Conservation (phyloP, 2,888 invertebrate genomes). For the Polietes domitor region DNA sequence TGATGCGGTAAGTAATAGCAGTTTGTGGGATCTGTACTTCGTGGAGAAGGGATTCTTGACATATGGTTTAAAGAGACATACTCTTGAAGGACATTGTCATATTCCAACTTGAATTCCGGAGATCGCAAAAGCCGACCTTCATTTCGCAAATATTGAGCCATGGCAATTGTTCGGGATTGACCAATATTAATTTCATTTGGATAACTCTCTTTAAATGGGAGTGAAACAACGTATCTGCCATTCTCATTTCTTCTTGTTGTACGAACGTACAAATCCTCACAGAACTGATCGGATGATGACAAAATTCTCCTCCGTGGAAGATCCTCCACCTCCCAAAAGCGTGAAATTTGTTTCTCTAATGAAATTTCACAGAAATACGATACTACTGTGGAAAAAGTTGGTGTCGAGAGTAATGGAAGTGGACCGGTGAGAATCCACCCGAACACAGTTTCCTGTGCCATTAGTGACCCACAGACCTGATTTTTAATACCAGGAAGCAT, state of each 20-base stretch:
- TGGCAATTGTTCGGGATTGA: not conserved
- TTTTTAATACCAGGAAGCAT: too few species aligned
- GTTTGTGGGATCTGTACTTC: not conserved
- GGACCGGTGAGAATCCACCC: constrained; percentile 59
- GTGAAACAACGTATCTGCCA: constrained; percentile 18
- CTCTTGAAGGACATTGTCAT: not conserved
- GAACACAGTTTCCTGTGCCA: constrained; percentile 51
- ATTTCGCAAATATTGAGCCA: constrained; percentile 15
- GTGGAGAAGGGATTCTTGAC: not conserved
- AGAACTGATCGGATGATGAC: constrained; percentile 11
- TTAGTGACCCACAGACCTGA: constrained; percentile 22
- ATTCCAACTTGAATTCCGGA: not conserved
- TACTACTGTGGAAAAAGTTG: not conserved
- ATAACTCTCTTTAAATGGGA: constrained; percentile 15
- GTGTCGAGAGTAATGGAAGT: not conserved
- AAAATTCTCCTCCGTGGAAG: constrained; percentile 8
- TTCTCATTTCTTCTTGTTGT: constrained; percentile 11
- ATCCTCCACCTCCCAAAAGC: not conserved
- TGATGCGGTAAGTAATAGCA: constrained; percentile 24
- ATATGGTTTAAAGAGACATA: not conserved
- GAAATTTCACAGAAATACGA: not conserved
- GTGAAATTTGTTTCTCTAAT: not conserved
- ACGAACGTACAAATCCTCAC: not conserved
- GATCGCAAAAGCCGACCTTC: not conserved
- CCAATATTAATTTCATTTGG: not conserved